A percentile compares a stretch with the other conserved stretches of the same genome.
phyloP scores from a whole-genome alignment of 2,113 vertebrate genomes.

The Caracal caracal region DNA sequence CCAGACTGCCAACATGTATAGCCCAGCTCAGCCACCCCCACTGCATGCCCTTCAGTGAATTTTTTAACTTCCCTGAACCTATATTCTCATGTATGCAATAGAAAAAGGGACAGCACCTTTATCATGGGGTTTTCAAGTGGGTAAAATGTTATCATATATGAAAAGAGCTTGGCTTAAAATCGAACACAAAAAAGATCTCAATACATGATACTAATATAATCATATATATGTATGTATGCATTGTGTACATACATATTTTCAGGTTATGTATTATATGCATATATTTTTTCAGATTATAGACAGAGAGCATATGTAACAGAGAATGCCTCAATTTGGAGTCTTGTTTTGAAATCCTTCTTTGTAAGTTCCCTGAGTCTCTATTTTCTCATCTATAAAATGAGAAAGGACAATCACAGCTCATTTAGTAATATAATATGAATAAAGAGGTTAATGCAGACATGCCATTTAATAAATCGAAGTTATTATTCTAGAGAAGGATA shows the following conservation, averaged over 20 bases:
- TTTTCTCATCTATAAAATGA: neutral
- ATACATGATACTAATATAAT: neutral
- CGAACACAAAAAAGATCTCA: neutral
- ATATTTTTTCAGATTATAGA: neutral
- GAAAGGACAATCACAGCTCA: neutral
- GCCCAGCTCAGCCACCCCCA: neutral
- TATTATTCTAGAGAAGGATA: neutral
- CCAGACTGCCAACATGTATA: neutral
- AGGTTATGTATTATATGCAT: neutral
- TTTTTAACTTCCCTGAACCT: neutral
- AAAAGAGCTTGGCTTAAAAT: neutral
- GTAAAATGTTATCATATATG: neutral
- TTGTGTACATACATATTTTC: neutral
- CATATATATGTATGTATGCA: no score
- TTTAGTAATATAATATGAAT: neutral
- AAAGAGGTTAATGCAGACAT: neutral
- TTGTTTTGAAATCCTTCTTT: slow-evolving; percentile 1
- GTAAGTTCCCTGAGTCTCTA: neutral
- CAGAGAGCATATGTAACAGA: neutral
- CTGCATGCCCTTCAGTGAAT: neutral
- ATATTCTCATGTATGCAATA: neutral
- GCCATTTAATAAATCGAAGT: neutral
- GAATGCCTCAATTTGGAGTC: neutral
- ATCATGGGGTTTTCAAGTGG: neutral
- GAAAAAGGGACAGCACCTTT: neutral